Evolutionary conservation across 2,797 vertebrate species (phyloP), one percentile per base, ranked within the genome.

Genomic region (Pteropus rufus): DNA sequence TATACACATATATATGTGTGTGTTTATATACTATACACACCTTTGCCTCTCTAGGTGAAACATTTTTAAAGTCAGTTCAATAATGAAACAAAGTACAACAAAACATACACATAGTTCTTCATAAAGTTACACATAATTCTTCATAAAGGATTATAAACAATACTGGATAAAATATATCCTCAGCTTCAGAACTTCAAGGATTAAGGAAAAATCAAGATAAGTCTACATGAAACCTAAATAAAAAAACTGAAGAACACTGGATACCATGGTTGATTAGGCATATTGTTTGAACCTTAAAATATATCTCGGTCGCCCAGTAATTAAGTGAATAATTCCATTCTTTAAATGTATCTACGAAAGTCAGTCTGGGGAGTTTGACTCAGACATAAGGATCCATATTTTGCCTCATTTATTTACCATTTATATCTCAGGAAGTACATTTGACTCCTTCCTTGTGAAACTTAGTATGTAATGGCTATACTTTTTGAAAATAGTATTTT

Each of bases 171-270:
- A 93, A 89, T 0, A 67, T 23, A 73, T 64, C 6, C 72, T 46
- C 44, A 86, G 56, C 41, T 93, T 95, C 44, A 92, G 36, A 92
- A 86, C 41, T 56, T 85, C 44, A 54, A 82, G 94, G 79, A 80
- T 73, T 64, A 16, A 65, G 23, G 12, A 36, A 93, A 77, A 89
- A 79, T 69, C 31, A 76, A 93, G 23, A 34, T 44, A 92, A 82
- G 41, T 69, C 52, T 52, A 88, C 21, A 64, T 12, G 23, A 75
- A 87, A 79, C 69, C 24, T 82, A 91, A 77, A 52, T 79, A 11
- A 81, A 90, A 92, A 69, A 77, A 19, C 5, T 73, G 2, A 36
- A 29, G 19, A 65, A 54, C 41, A 56, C 21, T 39, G 44, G 69
- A 15, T 12, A 29, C 70, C 24, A 31, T 44, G 16, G 18, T 70